These are phyloP conservation scores for Anthopleura sola DNA, from an alignment of 64 coral and sea anemone genomes.

Conservation along the genomic window DNA sequence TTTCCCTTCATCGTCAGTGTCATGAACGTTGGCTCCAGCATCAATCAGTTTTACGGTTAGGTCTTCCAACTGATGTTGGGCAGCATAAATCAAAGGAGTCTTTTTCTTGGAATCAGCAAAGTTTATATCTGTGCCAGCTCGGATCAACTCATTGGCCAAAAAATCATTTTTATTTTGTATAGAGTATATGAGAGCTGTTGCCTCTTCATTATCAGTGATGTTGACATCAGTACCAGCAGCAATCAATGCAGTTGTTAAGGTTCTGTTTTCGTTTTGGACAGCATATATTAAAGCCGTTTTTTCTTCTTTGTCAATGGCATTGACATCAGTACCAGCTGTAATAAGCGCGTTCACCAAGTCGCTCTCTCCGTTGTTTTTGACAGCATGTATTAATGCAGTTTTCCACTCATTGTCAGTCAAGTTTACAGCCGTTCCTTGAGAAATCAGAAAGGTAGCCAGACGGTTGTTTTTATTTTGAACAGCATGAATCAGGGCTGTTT, in stretches of 20 bases:
- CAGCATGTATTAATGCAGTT: conserved; percentile 11
- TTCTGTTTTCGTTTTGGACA: not conserved
- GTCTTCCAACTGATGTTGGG: not conserved
- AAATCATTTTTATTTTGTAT: not conserved
- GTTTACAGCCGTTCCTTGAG: not conserved
- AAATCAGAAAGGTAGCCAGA: not conserved
- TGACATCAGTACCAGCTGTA: not conserved
- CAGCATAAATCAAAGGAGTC: not conserved
- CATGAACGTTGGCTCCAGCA: not conserved
- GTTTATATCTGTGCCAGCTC: not conserved
- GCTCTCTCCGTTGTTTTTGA: not conserved
- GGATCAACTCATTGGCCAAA: not conserved
- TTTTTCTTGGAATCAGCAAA: not conserved
- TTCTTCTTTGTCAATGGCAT: not conserved
- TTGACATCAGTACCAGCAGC: not conserved
- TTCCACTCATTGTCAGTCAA: not conserved
- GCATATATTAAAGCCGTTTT: not conserved
- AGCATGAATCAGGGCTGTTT: not conserved
- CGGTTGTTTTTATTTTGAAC: not conserved
- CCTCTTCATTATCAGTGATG: not conserved
- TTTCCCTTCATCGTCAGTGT: not conserved
- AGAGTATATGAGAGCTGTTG: not conserved
- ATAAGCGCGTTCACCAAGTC: not conserved
- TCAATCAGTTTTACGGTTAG: not conserved
- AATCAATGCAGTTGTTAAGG: not conserved